A percentile compares a stretch with the other conserved stretches of the same genome.
phyloP scores from a whole-genome alignment of 2,797 vertebrate genomes.

The Brachymystax lenok region DNA sequence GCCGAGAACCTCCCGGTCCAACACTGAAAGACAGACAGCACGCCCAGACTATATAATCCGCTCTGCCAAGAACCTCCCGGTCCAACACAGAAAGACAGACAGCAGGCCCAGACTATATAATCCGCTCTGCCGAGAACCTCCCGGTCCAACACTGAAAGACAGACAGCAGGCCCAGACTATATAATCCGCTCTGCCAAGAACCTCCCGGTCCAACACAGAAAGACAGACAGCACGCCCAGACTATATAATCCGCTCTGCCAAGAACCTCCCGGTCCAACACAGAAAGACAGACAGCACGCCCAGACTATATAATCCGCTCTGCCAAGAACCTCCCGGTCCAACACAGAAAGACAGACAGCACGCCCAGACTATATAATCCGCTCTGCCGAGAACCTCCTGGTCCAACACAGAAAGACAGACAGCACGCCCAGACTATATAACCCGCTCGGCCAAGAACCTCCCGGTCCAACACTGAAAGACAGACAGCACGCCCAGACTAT shows the following conservation, averaged over 20 bases:
- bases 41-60: not conserved
- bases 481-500: not conserved
- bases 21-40: not conserved
- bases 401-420: not conserved
- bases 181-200: not conserved
- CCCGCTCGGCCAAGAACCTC: not conserved
- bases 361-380: not conserved
- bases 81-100: not conserved
- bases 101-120: not conserved
- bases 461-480: not conserved
- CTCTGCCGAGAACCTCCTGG: not conserved
- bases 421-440: not conserved
- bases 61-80: not conserved
- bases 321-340: not conserved
- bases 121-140: not conserved
- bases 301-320: not conserved
- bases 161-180: not conserved
- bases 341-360: not conserved
- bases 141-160: not conserved
- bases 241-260: not conserved
- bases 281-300: not conserved
- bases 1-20: not conserved
- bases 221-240: not conserved
- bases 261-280: not conserved
- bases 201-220: not conserved